Base-by-base conservation (phyloP, 2,113 vertebrate genomes). In the Recurvirostra avosetta region DNA sequence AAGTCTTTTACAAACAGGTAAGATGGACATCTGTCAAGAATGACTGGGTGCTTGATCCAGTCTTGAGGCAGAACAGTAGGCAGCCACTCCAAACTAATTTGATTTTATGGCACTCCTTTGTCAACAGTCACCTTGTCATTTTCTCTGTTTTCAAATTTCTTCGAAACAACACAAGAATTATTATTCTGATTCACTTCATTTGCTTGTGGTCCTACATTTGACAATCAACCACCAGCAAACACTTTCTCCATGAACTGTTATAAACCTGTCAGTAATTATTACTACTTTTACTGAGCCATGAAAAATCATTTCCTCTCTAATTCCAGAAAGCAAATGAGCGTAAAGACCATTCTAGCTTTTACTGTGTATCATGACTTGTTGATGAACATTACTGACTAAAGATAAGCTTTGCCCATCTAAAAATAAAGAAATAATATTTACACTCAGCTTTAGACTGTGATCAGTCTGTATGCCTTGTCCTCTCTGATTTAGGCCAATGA, bases 241-340 rank as follows among this genome's bases (percentile, higher is more conserved):
- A 83, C 40, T 61, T 94, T 79, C 34, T 62, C 79, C 17, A 11
- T 76, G 59, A 84, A 74, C 70, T 87, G 68, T 77, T 87, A 94
- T 75, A 91, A 96, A 87, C 80, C 43, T 91, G 49, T 78, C 91
- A 94, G 86, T 73, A 94, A 90, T 94, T 96, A 91, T 96, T 89
- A 56, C 62, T 87, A 67, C 61, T 43, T 95, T 96, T 94, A 96
- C 93, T 95, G 93, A 97, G 84, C 91, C 87, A 91, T 91, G 87
- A 94, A 96, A 95, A 92, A 95, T 85, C 19, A 92, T 96, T 97
- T 96, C 87, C 84, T 78, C 65, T 89, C 91, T 94, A 96, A 96
- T 94, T 95, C 81, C 52, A 61, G 65, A 91, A 89, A 94, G 80
- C 68, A 97, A 91, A 94, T 74, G 89, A 91, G 87, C 3, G 4